phyloP scores from a whole-genome alignment of 2,888 invertebrate genomes.

The Scaptomyza tumidula region DNA sequence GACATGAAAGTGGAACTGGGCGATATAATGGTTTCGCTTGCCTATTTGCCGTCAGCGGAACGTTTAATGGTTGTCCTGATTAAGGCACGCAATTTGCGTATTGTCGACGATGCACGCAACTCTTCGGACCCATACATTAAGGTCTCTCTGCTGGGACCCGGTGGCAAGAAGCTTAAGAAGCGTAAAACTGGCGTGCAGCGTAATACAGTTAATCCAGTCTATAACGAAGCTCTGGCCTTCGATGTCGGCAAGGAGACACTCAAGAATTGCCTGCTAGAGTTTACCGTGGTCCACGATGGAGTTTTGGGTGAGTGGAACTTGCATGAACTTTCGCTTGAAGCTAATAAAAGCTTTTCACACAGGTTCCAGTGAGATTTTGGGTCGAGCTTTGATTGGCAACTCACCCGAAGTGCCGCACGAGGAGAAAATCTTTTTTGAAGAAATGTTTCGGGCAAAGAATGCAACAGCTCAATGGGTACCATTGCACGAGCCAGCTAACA shows the following conservation, averaged over 20 bases:
- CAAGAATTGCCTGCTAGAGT: slow-evolving; percentile 86
- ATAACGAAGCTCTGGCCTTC: slow-evolving; percentile 97
- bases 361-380: slow-evolving; percentile 86
- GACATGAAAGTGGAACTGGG: slow-evolving; percentile 92
- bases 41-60: slow-evolving; percentile 96
- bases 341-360: not conserved
- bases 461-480: slow-evolving; percentile 87
- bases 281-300: slow-evolving; percentile 87
- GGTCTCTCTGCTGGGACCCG: slow-evolving; percentile 93
- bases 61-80: slow-evolving; percentile 95
- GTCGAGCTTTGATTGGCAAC: slow-evolving; percentile 86
- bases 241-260: slow-evolving; percentile 91
- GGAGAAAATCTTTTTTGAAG: slow-evolving; percentile 86
- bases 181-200: slow-evolving; percentile 96
- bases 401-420: slow-evolving; percentile 84
- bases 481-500: slow-evolving; percentile 80
- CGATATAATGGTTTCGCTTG: slow-evolving; percentile 95
- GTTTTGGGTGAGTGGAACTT: slow-evolving; percentile 82
- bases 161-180: slow-evolving; percentile 95
- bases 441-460: slow-evolving; percentile 86
- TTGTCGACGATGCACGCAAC: slow-evolving; percentile 95
- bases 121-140: slow-evolving; percentile 98
- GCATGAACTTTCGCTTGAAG: not conserved
- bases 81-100: slow-evolving; percentile 95
- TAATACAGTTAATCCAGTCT: slow-evolving; percentile 94